Conservation (phyloP, 2,797 vertebrate species). For the Pantherophis alleghaniensis region DNA sequence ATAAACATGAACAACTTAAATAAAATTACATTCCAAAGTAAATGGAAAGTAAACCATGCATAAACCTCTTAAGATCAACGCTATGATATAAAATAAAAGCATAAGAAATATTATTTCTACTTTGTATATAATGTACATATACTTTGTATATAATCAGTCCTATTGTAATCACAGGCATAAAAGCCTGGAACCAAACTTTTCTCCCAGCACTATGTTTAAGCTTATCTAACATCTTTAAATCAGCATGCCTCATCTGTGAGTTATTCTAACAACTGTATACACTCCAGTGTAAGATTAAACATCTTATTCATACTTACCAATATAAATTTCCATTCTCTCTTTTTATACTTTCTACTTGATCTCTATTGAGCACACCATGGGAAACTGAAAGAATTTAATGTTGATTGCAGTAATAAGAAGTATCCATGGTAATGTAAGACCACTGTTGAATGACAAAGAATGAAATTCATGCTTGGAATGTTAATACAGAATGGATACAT, state of each 20-base stretch:
- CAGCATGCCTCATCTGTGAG: not conserved
- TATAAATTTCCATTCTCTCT: not conserved
- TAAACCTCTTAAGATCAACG: not conserved
- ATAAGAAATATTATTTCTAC: not conserved
- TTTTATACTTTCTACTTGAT: not conserved
- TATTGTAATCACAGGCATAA: not conserved
- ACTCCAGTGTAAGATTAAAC: not conserved
- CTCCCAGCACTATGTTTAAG: not conserved
- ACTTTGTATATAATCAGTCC: not conserved
- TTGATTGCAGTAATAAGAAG: not conserved
- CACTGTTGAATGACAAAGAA: not conserved
- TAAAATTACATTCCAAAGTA: not conserved
- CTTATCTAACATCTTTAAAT: not conserved
- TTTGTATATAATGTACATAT: not conserved
- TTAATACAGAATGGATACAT: not conserved
- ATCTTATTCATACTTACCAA: not conserved
- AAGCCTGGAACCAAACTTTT: not conserved
- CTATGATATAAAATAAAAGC: not conserved
- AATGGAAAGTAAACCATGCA: not conserved
- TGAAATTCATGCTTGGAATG: not conserved
- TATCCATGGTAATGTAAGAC: not conserved
- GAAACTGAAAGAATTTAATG: not conserved
- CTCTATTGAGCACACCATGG: not conserved
- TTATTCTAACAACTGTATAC: not conserved
- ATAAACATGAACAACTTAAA: not conserved